These are phyloP conservation scores for Drosophila paracracens DNA, from an alignment of 2,888 invertebrate genomes.

Conservation along the genomic window DNA sequence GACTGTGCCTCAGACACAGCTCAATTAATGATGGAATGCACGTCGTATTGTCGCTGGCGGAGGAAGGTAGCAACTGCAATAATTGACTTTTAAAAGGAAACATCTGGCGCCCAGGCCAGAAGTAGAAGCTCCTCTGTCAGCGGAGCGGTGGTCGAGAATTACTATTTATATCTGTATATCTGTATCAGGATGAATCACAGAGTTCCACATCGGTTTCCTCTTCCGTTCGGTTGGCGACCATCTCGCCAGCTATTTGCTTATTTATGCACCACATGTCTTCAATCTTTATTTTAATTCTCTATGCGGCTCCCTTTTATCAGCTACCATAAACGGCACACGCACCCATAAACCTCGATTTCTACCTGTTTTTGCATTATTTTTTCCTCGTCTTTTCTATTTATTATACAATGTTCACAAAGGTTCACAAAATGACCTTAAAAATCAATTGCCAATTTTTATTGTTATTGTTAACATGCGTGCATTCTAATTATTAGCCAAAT, in stretches of 20 bases:
- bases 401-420: constrained; percentile 22
- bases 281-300: constrained; percentile 54
- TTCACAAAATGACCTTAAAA: constrained; percentile 69
- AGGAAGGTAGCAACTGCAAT: constrained; percentile 27
- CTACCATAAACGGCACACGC: constrained; percentile 71
- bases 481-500: constrained; percentile 26
- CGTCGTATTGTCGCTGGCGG: constrained; percentile 27
- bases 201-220: constrained; percentile 33
- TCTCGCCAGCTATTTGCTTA: constrained; percentile 34
- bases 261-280: constrained; percentile 67
- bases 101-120: constrained; percentile 56
- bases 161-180: constrained; percentile 18
- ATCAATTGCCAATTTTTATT: constrained; percentile 60
- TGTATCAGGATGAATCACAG: constrained; percentile 56
- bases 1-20: constrained; percentile 26
- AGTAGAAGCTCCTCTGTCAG: constrained; percentile 37
- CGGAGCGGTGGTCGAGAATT: constrained; percentile 7
- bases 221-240: constrained; percentile 31
- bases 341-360: constrained; percentile 76
- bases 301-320: constrained; percentile 66
- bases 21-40: constrained; percentile 62
- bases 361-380: background rate
- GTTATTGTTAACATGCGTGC: constrained; percentile 68
- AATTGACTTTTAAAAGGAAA: constrained; percentile 71
- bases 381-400: constrained; percentile 19